These are phyloP conservation scores for Rhineura floridana DNA, from an alignment of 2,113 vertebrate species.

Conservation along the genomic window DNA sequence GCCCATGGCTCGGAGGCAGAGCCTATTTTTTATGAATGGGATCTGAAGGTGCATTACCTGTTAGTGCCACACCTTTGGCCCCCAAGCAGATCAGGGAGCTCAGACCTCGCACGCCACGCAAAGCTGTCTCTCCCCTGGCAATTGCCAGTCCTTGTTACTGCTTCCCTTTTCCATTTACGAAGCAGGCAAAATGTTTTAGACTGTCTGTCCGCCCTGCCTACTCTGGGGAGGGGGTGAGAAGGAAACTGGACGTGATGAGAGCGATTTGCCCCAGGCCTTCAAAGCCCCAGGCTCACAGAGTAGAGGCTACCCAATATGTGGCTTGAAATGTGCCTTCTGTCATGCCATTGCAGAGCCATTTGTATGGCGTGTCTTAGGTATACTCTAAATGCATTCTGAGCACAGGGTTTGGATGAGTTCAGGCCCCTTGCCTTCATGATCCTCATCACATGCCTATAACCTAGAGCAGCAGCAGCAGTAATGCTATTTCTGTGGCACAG, in stretches of 20 bases:
- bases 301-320: neutral
- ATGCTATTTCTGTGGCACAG: neutral
- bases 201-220: neutral
- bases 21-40: neutral
- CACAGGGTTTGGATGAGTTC: neutral
- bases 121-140: neutral
- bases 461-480: neutral
- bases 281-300: neutral
- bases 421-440: neutral
- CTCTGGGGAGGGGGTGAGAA: fast-evolving
- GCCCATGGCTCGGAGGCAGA: too few relatives aligned
- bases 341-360: neutral
- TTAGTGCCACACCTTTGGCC: too few relatives aligned
- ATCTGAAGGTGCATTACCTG: neutral
- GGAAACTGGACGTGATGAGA: neutral
- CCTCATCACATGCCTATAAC: neutral
- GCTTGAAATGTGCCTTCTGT: neutral
- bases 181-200: neutral
- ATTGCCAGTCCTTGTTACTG: neutral
- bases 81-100: neutral
- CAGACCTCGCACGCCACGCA: too few relatives aligned
- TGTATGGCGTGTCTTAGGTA: neutral
- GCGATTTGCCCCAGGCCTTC: neutral
- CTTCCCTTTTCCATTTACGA: neutral
- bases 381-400: neutral